Conservation (phyloP, 2,797 vertebrate genomes). For the Pseudocheirus occidentalis region DNA sequence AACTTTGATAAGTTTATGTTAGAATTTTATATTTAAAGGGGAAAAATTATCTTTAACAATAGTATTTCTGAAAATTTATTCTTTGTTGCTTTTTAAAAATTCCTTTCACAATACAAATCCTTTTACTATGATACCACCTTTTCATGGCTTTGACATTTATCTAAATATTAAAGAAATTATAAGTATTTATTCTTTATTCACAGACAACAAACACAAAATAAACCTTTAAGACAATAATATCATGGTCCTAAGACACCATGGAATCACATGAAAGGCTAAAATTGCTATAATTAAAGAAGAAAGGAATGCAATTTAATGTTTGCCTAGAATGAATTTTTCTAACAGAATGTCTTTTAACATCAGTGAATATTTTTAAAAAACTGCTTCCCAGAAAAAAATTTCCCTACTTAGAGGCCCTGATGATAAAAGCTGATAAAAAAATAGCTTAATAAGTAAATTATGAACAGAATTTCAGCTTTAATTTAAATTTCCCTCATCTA, state of each 20-base stretch:
- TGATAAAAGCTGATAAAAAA: neutral
- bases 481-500: conserved; percentile 17
- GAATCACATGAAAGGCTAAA: conserved; percentile 23
- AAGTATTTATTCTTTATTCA: conserved; percentile 19
- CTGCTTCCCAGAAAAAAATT: neutral
- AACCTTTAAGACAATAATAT: conserved; percentile 33
- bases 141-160: conserved; percentile 36
- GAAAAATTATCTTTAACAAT: conserved; percentile 30
- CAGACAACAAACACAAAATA: conserved; percentile 39
- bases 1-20: conserved; percentile 14
- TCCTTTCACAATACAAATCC: neutral
- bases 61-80: conserved; percentile 45
- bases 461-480: neutral
- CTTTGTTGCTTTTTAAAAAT: conserved; percentile 25
- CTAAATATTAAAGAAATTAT: conserved; percentile 41
- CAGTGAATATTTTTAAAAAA: neutral
- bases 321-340: neutral
- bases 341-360: neutral
- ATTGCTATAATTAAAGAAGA: neutral
- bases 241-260: neutral
- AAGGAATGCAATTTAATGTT: neutral
- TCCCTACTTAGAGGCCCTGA: neutral
- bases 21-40: conserved; percentile 9
- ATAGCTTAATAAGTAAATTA: neutral
- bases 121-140: conserved; percentile 6